Evolutionary conservation across 2,113 vertebrate genomes (phyloP).

Genomic region (Geococcyx californianus): DNA sequence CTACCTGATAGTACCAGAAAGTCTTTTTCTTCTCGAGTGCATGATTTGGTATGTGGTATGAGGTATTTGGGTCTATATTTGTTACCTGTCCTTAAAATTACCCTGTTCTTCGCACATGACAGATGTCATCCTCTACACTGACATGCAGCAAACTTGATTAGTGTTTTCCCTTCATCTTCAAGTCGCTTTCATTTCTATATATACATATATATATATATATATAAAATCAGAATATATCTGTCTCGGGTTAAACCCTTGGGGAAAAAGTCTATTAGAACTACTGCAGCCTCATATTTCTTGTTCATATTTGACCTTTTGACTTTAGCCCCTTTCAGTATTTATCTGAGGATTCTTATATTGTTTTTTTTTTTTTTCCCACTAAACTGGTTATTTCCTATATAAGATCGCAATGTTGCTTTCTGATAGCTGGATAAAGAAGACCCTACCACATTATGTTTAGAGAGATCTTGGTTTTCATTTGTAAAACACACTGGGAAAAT

Average conservation of each 20-base stretch:
- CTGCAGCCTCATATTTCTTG: neutral
- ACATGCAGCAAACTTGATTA: neutral
- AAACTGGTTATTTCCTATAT: constrained; percentile 22
- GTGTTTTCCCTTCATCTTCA: neutral
- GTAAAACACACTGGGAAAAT: neutral
- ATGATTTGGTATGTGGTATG: neutral
- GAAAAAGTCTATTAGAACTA: neutral
- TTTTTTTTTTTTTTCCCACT: neutral
- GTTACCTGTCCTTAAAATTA: neutral
- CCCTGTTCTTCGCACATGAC: neutral
- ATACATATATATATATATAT: no score
- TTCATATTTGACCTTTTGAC: neutral
- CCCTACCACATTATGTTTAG: neutral
- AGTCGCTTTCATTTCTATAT: neutral
- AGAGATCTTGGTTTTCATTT: constrained; percentile 24
- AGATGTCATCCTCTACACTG: neutral
- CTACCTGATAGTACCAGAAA: neutral
- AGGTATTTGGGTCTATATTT: neutral
- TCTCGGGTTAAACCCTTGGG: neutral
- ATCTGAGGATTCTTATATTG: neutral
- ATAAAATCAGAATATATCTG: neutral
- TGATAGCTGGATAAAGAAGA: neutral
- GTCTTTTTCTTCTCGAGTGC: neutral
- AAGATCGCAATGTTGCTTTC: neutral
- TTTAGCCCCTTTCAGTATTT: neutral